These are phyloP conservation scores for Engraulis encrasicolus DNA, from an alignment of 2,113 vertebrate genomes.

Conservation along the genomic window DNA sequence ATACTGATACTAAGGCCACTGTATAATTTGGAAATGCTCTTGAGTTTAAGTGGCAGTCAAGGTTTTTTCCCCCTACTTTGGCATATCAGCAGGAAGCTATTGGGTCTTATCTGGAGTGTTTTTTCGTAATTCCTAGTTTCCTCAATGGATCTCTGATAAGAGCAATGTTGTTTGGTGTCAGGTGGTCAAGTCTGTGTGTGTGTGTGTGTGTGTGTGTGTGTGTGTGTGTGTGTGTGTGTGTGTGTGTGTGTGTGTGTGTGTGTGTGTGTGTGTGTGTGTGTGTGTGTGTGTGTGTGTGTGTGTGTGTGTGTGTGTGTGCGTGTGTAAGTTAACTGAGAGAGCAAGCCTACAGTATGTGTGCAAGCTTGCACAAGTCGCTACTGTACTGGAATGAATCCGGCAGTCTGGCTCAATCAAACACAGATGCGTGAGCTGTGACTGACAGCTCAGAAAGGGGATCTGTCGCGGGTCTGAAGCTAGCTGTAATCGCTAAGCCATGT, in stretches of 20 bases:
- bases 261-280: not conserved
- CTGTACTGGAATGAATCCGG: conserved; percentile 25
- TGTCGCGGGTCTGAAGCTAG: not conserved
- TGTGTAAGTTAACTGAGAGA: not conserved
- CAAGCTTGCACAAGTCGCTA: not conserved
- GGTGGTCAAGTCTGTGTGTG: conserved; percentile 24
- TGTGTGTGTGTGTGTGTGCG: not conserved
- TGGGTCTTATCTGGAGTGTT: conserved; percentile 38
- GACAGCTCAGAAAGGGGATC: not conserved
- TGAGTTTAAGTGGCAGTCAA: not conserved
- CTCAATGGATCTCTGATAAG: conserved; percentile 42
- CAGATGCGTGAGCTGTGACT: conserved; percentile 22
- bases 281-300: not conserved
- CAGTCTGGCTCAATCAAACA: conserved; percentile 11
- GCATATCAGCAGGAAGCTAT: conserved; percentile 35
- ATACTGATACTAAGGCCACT: no score
- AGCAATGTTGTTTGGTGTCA: not conserved
- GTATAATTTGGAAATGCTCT: not conserved
- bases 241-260: not conserved
- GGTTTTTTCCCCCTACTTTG: not conserved
- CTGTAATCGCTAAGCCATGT: conserved; percentile 16
- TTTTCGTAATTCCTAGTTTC: conserved; percentile 33
- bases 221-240: conserved; percentile 17
- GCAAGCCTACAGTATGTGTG: not conserved
- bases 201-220: conserved; percentile 30